phyloP scores from a whole-genome alignment of 2,797 vertebrate species.

The Poeciliopsis presidionis region DNA sequence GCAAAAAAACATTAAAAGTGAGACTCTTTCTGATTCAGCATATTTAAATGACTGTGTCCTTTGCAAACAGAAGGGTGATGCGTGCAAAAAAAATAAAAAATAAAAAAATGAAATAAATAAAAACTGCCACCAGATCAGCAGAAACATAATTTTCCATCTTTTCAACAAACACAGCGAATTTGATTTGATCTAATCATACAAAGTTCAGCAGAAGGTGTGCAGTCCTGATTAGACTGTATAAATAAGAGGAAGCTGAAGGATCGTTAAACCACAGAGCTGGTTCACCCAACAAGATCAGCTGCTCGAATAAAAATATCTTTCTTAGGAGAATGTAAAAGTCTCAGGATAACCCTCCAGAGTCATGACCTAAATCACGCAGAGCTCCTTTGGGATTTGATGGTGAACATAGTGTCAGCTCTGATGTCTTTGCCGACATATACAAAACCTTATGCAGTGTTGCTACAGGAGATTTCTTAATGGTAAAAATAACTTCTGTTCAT shows the following conservation, averaged over 20 bases:
- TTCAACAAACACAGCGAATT: not conserved
- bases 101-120: too few relatives aligned
- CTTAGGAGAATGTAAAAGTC: slow-evolving; percentile 15
- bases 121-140: not conserved
- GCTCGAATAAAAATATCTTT: slow-evolving; percentile 9
- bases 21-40: not conserved
- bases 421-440: slow-evolving; percentile 6
- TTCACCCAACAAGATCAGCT: slow-evolving; percentile 4
- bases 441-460: slow-evolving; percentile 4
- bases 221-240: not conserved
- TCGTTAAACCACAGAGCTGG: not conserved
- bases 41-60: not conserved
- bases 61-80: not conserved
- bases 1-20: not conserved
- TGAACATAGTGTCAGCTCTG: slow-evolving; percentile 4
- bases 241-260: not conserved
- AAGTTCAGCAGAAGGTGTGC: not conserved
- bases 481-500: not conserved
- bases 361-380: slow-evolving; percentile 29
- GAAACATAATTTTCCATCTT: not conserved
- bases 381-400: slow-evolving; percentile 10
- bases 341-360: slow-evolving; percentile 20
- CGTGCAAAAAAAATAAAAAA: not conserved
- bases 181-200: not conserved
- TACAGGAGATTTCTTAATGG: not conserved